Percentiles rank a stretch among this genome's conserved stretches.
phyloP scores from a whole-genome alignment of 1,140 invertebrate genomes.

The Neoseiulus cucumeris region DNA sequence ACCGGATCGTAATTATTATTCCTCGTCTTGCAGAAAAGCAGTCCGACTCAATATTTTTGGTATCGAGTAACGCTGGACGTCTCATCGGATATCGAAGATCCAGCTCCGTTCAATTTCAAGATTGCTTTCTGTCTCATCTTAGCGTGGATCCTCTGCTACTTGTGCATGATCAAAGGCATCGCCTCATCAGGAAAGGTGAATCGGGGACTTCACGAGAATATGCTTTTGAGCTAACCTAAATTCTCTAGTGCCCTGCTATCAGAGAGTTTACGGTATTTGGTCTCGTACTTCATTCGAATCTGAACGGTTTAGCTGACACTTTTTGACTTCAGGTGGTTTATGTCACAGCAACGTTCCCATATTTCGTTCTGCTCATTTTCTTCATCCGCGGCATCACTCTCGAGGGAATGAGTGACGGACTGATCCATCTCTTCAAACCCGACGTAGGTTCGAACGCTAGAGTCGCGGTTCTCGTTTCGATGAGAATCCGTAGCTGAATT shows the following conservation, averaged over 20 bases:
- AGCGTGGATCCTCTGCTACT: constrained; percentile 83
- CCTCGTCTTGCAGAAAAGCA: constrained; percentile 38
- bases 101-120: constrained; percentile 76
- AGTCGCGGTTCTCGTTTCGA: not conserved
- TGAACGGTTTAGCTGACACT: no score
- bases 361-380: constrained; percentile 81
- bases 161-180: constrained; percentile 97
- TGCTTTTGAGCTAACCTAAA: no score
- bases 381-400: constrained; percentile 81
- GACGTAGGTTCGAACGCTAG: constrained; percentile 35
- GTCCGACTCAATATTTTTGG: constrained; percentile 80
- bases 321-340: constrained; percentile 49
- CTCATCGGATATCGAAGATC: constrained; percentile 65
- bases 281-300: no score
- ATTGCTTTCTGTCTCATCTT: constrained; percentile 69
- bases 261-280: no score
- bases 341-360: constrained; percentile 86
- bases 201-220: no score
- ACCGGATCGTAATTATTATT: not conserved
- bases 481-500: constrained; percentile 7
- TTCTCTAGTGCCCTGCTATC: no score
- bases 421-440: constrained; percentile 73
- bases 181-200: constrained; percentile 75
- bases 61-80: constrained; percentile 73
- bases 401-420: constrained; percentile 66